Evolutionary conservation across 1,140 invertebrate species (phyloP), one percentile per base, ranked within the genome.

Genomic region (Hydropsyche tenuis): DNA sequence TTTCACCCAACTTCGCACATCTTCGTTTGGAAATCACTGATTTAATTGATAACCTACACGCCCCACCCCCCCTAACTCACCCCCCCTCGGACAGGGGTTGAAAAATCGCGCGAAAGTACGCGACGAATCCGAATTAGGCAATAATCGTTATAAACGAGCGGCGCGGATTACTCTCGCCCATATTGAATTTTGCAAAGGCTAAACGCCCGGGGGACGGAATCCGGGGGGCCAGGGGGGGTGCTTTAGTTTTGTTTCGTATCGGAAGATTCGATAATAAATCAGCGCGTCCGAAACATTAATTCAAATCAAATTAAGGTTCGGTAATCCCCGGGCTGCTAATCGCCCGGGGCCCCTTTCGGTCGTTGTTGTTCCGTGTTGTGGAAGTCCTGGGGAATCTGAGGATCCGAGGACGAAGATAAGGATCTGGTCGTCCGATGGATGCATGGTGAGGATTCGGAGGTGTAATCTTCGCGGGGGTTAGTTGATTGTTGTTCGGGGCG

Each of bases 91-190:
- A 37, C 30, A 37, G 30, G 30, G 30, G 30, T 37, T 60, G 56
- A 60, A 60, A 60, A 60, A 60, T 60, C 56, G 56, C 22, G 20
- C 56, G 56, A 18, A 27, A 60, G 22, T 9, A 20, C 56, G 56
- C 22, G 20, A 60, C 22, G 56, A 60, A 60, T 60, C 23, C 56
- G 23, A 60, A 60, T 60, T 60, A 60, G 64, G 75, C 73, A 77
- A 77, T 77, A 77, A 77, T 77, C 75, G 69, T 77, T 77, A 77
- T 77, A 77, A 77, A 77, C 72, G 75, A 77, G 71, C 72, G 75
- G 48, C 75, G 69, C 75, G 75, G 75, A 77, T 77, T 77, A 77
- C 75, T 14, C 43, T 22, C 42, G 68, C 48, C 72, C 30, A 65
- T 65, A 65, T 65, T 65, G 42, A 65, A 65, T 65, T 65, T 65